Evolutionary conservation across 35 echinoderm and acorn worm genomes (phyloP).

Genomic region (Lytechinus variegatus): DNA sequence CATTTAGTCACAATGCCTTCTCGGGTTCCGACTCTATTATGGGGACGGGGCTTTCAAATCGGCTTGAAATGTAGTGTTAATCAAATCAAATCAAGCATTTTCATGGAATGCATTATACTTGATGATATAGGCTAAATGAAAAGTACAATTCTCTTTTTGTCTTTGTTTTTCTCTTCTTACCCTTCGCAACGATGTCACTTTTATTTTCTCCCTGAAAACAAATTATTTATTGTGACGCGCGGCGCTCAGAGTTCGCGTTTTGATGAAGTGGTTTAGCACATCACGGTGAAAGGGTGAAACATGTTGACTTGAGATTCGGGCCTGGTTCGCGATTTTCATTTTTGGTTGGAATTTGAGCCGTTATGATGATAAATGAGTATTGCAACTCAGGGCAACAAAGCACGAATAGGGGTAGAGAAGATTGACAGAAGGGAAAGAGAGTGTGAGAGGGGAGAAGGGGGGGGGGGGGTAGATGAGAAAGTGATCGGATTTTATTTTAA

Average conservation of each 20-base stretch:
- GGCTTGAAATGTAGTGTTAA: too few relatives aligned
- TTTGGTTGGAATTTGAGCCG: not conserved
- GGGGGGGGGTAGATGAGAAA: not conserved
- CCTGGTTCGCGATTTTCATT: not conserved
- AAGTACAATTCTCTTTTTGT: too few relatives aligned
- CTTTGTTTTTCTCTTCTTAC: too few relatives aligned
- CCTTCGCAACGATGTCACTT: too few relatives aligned
- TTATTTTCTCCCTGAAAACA: not conserved
- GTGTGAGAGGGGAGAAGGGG: not conserved
- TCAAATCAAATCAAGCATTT: too few relatives aligned
- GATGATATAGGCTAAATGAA: too few relatives aligned
- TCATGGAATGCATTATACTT: too few relatives aligned
- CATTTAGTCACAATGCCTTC: too few relatives aligned
- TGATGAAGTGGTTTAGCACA: not conserved
- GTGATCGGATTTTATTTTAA: too few relatives aligned
- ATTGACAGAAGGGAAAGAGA: not conserved
- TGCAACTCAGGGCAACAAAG: not conserved
- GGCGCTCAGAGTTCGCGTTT: not conserved
- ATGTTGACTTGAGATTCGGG: not conserved
- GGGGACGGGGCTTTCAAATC: too few relatives aligned
- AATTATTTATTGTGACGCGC: not conserved
- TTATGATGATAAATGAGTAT: constrained; percentile 4
- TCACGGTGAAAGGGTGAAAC: not conserved
- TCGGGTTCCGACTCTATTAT: too few relatives aligned
- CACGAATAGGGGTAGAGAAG: not conserved